These are phyloP conservation scores for Percina caprodes DNA, from an alignment of 2,113 vertebrate species.

Conservation along the genomic window DNA sequence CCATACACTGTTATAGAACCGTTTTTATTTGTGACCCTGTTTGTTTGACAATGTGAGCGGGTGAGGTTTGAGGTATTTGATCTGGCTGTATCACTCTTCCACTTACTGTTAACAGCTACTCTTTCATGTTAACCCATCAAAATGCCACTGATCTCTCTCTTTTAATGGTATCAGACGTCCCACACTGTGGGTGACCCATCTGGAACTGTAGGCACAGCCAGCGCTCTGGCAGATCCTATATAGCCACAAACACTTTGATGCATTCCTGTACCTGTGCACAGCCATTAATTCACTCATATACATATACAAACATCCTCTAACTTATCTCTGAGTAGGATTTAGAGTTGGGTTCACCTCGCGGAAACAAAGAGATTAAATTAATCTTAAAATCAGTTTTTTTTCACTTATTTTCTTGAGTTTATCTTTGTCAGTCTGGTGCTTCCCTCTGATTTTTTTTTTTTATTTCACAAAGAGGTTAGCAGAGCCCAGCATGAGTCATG, in stretches of 20 bases:
- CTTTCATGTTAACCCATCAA: slow-evolving; percentile 59
- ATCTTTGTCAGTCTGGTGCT: slow-evolving; percentile 12
- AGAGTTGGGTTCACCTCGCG: neutral
- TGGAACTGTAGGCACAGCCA: slow-evolving; percentile 66
- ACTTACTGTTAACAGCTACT: slow-evolving; percentile 10
- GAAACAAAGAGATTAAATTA: neutral
- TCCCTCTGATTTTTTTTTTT: slow-evolving; percentile 18
- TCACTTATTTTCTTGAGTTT: slow-evolving; percentile 8
- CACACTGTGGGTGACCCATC: slow-evolving; percentile 67
- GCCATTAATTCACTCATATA: neutral
- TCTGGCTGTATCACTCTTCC: slow-evolving; percentile 30
- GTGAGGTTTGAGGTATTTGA: slow-evolving; percentile 27
- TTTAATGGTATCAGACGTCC: slow-evolving; percentile 63
- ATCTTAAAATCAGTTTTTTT: neutral
- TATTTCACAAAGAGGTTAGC: slow-evolving; percentile 27
- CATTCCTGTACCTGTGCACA: slow-evolving; percentile 17
- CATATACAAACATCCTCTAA: neutral
- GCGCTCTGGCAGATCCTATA: slow-evolving; percentile 46
- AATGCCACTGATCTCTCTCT: slow-evolving; percentile 61
- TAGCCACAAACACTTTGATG: slow-evolving; percentile 1
- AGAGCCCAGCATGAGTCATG: slow-evolving; percentile 40
- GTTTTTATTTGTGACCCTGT: slow-evolving; percentile 8
- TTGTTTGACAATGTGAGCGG: slow-evolving; percentile 26
- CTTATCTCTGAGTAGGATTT: neutral
- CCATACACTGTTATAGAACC: neutral